A percentile compares a stretch with the other conserved stretches of the same genome.
These are phyloP conservation scores for Cervus canadensis DNA, from an alignment of 2,113 vertebrate species.

Conservation along the genomic window DNA sequence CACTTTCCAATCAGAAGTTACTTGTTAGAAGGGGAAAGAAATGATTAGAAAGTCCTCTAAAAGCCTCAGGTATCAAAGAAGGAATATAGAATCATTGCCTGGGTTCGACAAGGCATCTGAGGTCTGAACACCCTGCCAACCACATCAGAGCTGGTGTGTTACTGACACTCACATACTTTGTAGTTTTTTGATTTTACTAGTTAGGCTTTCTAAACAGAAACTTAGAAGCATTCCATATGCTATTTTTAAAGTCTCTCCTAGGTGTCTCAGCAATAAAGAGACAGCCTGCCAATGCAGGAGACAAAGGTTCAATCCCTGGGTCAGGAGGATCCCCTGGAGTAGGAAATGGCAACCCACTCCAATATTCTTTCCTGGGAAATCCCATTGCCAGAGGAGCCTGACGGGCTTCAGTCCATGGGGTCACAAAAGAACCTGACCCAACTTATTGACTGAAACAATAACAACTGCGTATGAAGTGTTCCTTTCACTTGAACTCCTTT, in stretches of 20 bases:
- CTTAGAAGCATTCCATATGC: background rate
- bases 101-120: background rate
- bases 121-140: too few relatives aligned
- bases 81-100: too few relatives aligned
- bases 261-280: background rate
- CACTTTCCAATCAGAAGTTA: background rate
- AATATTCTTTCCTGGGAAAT: background rate
- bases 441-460: background rate
- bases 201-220: background rate
- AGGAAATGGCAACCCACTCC: background rate
- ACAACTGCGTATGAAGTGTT: background rate
- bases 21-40: background rate
- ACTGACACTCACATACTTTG: background rate
- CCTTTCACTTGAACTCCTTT: background rate
- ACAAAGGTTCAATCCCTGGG: background rate
- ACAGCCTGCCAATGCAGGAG: background rate
- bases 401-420: background rate
- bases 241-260: background rate
- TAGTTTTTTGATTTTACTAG: background rate
- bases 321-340: background rate
- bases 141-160: background rate
- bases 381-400: background rate
- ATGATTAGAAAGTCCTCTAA: background rate
- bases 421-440: background rate
- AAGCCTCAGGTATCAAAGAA: background rate